These are phyloP conservation scores for Dipus sagitta DNA, from an alignment of 2,797 vertebrate species.

Conservation along the genomic window DNA sequence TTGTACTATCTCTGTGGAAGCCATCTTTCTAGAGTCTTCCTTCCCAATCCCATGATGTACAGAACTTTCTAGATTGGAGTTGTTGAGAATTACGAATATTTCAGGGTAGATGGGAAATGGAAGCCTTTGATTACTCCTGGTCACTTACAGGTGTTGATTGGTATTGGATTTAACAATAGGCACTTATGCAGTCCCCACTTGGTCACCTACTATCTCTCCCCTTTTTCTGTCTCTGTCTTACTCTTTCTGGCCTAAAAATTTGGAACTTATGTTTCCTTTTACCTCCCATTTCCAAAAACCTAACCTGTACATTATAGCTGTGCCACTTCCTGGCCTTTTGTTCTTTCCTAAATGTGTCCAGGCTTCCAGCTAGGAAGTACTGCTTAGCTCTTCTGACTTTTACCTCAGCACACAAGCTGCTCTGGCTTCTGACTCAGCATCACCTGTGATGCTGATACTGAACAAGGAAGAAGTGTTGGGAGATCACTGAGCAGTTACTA, in stretches of 20 bases:
- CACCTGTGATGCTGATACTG: neutral
- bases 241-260: neutral
- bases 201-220: neutral
- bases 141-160: neutral
- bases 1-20: neutral
- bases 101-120: neutral
- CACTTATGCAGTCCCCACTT: neutral
- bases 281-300: neutral
- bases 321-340: neutral
- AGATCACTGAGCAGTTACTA: neutral
- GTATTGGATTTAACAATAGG: neutral
- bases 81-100: constrained; percentile 16
- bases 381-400: neutral
- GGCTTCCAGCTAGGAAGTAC: neutral
- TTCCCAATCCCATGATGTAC: neutral
- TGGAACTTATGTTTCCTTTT: neutral
- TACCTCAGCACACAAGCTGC: neutral
- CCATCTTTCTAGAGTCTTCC: neutral
- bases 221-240: neutral
- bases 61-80: constrained; percentile 19
- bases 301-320: neutral
- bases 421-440: neutral
- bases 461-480: neutral
- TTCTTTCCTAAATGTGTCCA: neutral
- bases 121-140: neutral